Percentiles rank a stretch among this genome's conserved stretches.
These are phyloP conservation scores for Xylota segnis DNA, from an alignment of 2,888 invertebrate species.

Conservation along the genomic window DNA sequence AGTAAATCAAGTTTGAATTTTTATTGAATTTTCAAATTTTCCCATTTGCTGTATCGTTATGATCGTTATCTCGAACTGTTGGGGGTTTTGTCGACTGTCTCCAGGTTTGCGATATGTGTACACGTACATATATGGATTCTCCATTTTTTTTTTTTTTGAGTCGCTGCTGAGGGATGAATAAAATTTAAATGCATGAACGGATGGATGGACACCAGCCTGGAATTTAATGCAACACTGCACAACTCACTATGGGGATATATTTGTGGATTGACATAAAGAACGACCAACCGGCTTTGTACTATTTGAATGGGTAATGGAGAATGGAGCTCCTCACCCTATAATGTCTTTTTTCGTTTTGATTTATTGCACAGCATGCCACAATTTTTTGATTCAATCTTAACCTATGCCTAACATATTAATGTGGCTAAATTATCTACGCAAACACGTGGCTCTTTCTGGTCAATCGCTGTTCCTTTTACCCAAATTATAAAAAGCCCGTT, in stretches of 20 bases:
- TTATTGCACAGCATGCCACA: too few relatives aligned
- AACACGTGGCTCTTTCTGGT: too few relatives aligned
- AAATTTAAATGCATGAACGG: constrained; percentile 76
- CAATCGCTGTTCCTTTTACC: too few relatives aligned
- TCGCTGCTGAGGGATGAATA: constrained; percentile 56
- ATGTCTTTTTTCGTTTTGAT: too few relatives aligned
- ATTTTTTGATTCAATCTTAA: too few relatives aligned
- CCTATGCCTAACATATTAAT: too few relatives aligned
- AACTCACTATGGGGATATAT: constrained; percentile 30
- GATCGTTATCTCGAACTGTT: constrained; percentile 74
- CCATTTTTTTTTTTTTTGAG: constrained; percentile 22
- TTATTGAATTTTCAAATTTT: constrained; percentile 77
- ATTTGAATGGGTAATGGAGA: too few relatives aligned
- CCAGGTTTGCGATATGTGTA: constrained; percentile 6
- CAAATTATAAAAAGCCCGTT: too few relatives aligned
- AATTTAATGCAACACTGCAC: constrained; percentile 70
- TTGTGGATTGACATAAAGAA: neutral
- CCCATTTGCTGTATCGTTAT: constrained; percentile 76
- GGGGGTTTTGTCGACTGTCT: constrained; percentile 48
- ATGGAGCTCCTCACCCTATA: too few relatives aligned
- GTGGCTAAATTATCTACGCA: too few relatives aligned
- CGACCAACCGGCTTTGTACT: too few relatives aligned
- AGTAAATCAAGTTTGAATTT: constrained; percentile 77
- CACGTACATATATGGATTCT: neutral
- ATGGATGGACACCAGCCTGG: constrained; percentile 57